A percentile compares a stretch with the other conserved stretches of the same genome.
These are phyloP conservation scores for Trididemnum miniatum DNA, from an alignment of 23 tunicate species.

Conservation along the genomic window DNA sequence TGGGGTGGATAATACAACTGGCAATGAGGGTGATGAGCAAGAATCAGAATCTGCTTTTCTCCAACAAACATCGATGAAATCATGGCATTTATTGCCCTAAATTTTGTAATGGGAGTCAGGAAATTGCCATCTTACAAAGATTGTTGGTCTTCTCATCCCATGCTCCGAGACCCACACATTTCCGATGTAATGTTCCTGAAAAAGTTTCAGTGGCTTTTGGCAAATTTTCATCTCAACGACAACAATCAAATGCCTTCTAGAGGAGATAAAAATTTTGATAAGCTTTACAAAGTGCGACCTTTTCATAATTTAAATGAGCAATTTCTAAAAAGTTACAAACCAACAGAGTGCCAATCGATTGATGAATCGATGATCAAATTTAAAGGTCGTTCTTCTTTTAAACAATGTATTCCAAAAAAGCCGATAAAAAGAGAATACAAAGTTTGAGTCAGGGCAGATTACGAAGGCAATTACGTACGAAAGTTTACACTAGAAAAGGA, in stretches of 20 bases:
- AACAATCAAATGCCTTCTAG: conserved; percentile 16
- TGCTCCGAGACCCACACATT: conserved; percentile 11
- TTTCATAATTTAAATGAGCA: conserved; percentile 13
- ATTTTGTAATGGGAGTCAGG: conserved; percentile 12
- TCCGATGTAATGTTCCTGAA: conserved; percentile 17
- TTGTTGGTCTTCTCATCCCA: conserved; percentile 29
- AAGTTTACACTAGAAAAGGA: conserved; percentile 4
- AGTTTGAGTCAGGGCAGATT: conserved; percentile 21
- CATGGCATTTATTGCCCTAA: neutral
- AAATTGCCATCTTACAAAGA: conserved; percentile 24
- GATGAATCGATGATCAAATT: conserved; percentile 23
- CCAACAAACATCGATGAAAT: conserved; percentile 13
- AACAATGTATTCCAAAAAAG: conserved; percentile 17
- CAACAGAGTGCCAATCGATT: conserved; percentile 3
- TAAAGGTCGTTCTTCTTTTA: conserved; percentile 16
- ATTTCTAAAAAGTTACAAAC: conserved; percentile 20
- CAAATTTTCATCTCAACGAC: conserved; percentile 3
- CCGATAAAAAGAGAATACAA: conserved; percentile 24
- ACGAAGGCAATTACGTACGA: neutral
- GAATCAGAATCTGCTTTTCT: neutral
- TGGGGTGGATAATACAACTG: no score
- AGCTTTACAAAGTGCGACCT: conserved; percentile 14
- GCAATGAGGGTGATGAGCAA: no score
- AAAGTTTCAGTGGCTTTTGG: conserved; percentile 17
- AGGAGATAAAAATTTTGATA: neutral